Percentiles rank a stretch among this genome's conserved stretches.
Evolutionary conservation across 1,140 invertebrate genomes (phyloP).

Genomic region (Drosophila serrata): DNA sequence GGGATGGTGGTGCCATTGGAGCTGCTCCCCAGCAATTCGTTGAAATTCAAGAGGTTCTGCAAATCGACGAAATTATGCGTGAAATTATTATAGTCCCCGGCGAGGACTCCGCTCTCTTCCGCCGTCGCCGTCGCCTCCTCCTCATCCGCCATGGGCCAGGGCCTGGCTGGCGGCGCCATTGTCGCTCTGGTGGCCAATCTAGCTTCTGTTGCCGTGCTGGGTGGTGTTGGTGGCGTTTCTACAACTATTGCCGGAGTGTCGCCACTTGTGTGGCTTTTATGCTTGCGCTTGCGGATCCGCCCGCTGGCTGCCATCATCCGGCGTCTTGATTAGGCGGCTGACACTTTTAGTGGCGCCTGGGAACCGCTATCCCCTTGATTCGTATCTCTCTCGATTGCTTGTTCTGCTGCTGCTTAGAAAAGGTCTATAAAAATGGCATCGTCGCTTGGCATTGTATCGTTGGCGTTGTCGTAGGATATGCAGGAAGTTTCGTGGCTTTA

Average conservation of each 20-base stretch:
- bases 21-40: constrained; percentile 50
- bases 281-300: constrained; percentile 69
- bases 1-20: constrained; percentile 22
- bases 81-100: constrained; percentile 71
- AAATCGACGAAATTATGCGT: constrained; percentile 82
- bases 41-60: constrained; percentile 78
- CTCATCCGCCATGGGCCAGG: constrained; percentile 35
- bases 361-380: constrained; percentile 24
- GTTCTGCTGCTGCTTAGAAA: constrained; percentile 57
- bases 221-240: constrained; percentile 10
- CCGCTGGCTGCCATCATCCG: constrained; percentile 56
- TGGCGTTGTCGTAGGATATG: constrained; percentile 62
- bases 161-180: constrained; percentile 12
- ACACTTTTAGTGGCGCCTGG: constrained; percentile 54
- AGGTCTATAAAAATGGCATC: constrained; percentile 76
- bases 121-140: constrained; percentile 37
- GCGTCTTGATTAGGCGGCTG: constrained; percentile 46
- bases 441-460: constrained; percentile 67
- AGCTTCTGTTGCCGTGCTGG: constrained; percentile 12
- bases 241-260: constrained; percentile 46
- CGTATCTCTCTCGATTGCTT: constrained; percentile 16
- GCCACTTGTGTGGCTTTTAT: constrained; percentile 62
- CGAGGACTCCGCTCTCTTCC: constrained; percentile 28
- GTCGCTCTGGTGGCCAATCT: constrained; percentile 19
- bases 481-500: constrained; percentile 60